Conservation (phyloP, 2,797 vertebrate genomes). For the Sandelia bainsii region DNA sequence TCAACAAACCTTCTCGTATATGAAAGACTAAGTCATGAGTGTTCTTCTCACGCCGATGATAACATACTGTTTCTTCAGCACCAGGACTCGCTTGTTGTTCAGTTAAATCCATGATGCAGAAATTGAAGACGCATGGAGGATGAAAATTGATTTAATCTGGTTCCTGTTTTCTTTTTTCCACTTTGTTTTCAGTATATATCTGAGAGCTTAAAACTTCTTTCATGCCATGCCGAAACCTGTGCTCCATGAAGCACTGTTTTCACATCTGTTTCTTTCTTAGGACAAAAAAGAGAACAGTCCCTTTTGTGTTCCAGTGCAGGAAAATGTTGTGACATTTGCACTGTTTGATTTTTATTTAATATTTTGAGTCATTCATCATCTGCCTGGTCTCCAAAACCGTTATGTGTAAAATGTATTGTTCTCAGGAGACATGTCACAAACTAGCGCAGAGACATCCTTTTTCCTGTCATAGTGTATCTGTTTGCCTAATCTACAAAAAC, state of each 20-base stretch:
- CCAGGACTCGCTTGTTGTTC: constrained; percentile 63
- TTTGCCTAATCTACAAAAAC: constrained; percentile 61
- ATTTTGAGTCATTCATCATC: constrained; percentile 62
- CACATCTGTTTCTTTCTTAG: constrained; percentile 80
- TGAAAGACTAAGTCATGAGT: constrained; percentile 31
- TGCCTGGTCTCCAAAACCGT: constrained; percentile 43
- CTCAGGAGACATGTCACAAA: constrained; percentile 57
- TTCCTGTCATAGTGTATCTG: constrained; percentile 64
- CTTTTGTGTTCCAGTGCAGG: constrained; percentile 60
- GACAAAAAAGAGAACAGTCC: constrained; percentile 40
- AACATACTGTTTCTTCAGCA: constrained; percentile 47
- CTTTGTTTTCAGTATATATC: constrained; percentile 79
- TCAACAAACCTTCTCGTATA: constrained; percentile 27
- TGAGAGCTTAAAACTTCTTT: constrained; percentile 76
- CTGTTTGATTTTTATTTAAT: constrained; percentile 66
- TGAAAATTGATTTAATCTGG: constrained; percentile 82
- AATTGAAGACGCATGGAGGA: constrained; percentile 80
- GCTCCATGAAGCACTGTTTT: constrained; percentile 71
- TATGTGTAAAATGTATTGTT: constrained; percentile 66
- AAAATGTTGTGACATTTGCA: constrained; percentile 45
- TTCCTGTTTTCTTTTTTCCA: constrained; percentile 78
- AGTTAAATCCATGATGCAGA: constrained; percentile 66
- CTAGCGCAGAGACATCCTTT: constrained; percentile 43
- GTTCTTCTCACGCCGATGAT: constrained; percentile 49
- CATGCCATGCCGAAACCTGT: constrained; percentile 77